Evolutionary conservation across 2,113 vertebrate species (phyloP).

Genomic region (Microtus ochrogaster): DNA sequence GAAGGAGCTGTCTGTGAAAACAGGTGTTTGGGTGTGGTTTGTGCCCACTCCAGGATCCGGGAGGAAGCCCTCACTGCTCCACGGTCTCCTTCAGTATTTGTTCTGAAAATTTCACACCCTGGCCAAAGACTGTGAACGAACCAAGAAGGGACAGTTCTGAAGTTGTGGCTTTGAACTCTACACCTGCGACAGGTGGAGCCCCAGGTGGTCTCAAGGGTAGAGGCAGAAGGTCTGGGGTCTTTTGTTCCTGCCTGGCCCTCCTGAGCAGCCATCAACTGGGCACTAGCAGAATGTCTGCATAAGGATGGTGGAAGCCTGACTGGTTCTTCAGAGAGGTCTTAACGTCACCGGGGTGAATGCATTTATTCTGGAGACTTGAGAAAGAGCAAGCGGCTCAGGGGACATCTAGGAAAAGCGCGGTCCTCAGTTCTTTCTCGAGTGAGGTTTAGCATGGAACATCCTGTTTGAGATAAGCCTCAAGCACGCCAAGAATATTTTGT

Average conservation of each 20-base stretch:
- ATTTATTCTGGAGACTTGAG: background rate
- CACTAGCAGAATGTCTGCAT: background rate
- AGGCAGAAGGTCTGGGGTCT: background rate
- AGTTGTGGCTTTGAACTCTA: background rate
- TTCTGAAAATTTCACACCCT: background rate
- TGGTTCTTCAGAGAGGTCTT: background rate
- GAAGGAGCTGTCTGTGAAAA: background rate
- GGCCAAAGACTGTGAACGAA: background rate
- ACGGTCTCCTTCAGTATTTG: background rate
- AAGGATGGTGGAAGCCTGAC: background rate
- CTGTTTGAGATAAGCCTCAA: conserved; percentile 23
- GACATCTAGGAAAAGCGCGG: conserved; percentile 35
- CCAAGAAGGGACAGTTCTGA: background rate
- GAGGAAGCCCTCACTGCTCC: background rate
- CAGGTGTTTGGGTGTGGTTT: background rate
- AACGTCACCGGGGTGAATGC: background rate
- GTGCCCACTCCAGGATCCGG: background rate
- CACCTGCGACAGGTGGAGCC: background rate
- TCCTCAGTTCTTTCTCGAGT: background rate
- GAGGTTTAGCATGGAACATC: background rate
- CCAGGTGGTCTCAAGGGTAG: background rate
- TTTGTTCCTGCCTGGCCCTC: background rate
- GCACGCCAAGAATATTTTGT: conserved; percentile 66
- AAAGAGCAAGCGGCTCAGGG: background rate
- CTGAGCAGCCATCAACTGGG: background rate